These are phyloP conservation scores for Oncopodura yosiiana DNA, from an alignment of 1,140 invertebrate genomes.

Conservation along the genomic window DNA sequence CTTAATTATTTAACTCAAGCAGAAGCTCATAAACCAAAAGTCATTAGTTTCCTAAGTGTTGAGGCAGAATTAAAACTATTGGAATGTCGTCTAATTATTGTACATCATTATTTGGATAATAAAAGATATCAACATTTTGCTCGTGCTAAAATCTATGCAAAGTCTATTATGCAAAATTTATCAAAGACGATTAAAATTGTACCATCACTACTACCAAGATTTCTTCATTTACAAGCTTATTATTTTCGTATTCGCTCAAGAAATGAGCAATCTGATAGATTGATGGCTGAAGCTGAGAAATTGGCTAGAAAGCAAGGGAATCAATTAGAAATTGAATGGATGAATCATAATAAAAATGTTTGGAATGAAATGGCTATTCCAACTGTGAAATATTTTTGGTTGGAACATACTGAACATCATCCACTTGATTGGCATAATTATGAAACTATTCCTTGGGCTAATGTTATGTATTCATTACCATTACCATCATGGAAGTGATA, in stretches of 20 bases:
- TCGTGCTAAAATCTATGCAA: conserved; percentile 8
- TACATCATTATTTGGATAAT: conserved; percentile 23
- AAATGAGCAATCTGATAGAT: conserved; percentile 9
- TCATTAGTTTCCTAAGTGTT: conserved; percentile 8
- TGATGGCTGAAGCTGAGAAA: conserved; percentile 20
- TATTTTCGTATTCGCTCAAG: conserved; percentile 20
- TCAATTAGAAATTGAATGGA: conserved; percentile 25
- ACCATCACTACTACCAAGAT: conserved; percentile 16
- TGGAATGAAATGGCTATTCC: conserved; percentile 17
- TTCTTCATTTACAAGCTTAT: conserved; percentile 27
- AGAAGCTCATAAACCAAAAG: conserved; percentile 13
- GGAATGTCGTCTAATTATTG: conserved; percentile 24
- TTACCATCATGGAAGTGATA: conserved; percentile 28
- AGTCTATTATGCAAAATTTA: conserved; percentile 10
- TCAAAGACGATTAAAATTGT: conserved; percentile 1
- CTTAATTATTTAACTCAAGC: neutral
- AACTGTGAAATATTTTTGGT: conserved; percentile 25
- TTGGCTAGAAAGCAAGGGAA: conserved; percentile 18
- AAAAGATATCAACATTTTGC: conserved; percentile 29
- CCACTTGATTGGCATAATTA: conserved; percentile 21
- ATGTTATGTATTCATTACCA: conserved; percentile 32
- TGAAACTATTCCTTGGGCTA: conserved; percentile 23
- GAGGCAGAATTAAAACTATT: conserved; percentile 23
- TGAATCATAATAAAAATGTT: conserved; percentile 24
- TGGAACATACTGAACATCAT: conserved; percentile 23